Conservation (phyloP, 1,140 invertebrate genomes). For the Drosophila navojoa region DNA sequence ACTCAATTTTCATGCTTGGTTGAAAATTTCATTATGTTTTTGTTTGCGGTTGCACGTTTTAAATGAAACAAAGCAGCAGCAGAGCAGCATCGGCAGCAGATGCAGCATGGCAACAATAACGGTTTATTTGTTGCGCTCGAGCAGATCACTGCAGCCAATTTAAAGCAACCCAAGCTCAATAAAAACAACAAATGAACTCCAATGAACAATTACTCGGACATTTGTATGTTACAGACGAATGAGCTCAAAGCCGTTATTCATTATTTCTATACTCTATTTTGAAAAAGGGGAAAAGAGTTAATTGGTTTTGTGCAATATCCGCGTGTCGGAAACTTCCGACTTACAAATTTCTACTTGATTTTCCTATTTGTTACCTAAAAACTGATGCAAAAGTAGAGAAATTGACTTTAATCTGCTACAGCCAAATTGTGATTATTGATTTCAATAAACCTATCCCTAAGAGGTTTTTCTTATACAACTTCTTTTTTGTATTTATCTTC, state of each 20-base stretch:
- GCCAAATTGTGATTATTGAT: too few species aligned
- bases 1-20: conserved; percentile 79
- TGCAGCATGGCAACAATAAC: conserved; percentile 39
- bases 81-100: too few species aligned
- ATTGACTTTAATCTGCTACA: too few species aligned
- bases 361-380: not conserved
- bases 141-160: conserved; percentile 55
- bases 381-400: not conserved
- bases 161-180: conserved; percentile 49
- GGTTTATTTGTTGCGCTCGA: conserved; percentile 56
- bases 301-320: conserved; percentile 5
- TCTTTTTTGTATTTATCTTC: too few species aligned
- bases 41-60: conserved; percentile 71
- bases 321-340: not conserved
- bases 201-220: conserved; percentile 71
- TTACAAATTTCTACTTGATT: not conserved
- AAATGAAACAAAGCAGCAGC: conserved; percentile 66
- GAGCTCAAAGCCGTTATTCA: conserved; percentile 40
- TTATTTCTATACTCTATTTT: conserved; percentile 2
- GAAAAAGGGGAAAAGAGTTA: not conserved
- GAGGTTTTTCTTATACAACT: too few species aligned
- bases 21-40: conserved; percentile 57
- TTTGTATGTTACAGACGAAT: conserved; percentile 62
- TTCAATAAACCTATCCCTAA: too few species aligned
- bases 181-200: conserved; percentile 64